Evolutionary conservation across 2,888 invertebrate genomes (phyloP), one percentile per base, ranked within the genome.

Genomic region (Agriopis marginaria): DNA sequence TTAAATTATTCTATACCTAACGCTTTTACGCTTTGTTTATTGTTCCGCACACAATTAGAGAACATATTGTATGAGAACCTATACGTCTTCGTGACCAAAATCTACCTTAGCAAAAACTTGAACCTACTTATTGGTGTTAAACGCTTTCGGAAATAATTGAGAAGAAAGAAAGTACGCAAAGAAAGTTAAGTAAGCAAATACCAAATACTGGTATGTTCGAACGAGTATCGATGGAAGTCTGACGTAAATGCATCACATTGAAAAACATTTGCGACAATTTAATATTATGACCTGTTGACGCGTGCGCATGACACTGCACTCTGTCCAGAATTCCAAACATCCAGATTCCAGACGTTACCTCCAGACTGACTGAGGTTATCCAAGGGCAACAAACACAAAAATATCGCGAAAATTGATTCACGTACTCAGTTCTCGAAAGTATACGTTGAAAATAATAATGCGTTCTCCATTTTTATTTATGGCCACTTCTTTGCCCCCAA

Each of bases 11-110:
- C 32, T 32, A 32, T 66, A 68, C 71, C 68, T 64, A 71, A 73
- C 77, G 78, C 73, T 79, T 75, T 73, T 76, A 80, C 79, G 77
- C 76, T 77, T 70, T 67, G 78, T 71, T 73, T 70, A 72, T 79
- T 73, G 65, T 69, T 66, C 63, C 70, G 62, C 73, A 68, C 50
- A 63, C 70, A 54, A 59, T 53, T 74, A 66, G 17, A 67, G 56
- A 68, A 51, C 63, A 71, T 64, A n/a, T n/a, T n/a, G 54, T 73
- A 40, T 62, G 54, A 17, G 59, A 70, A 66, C 66, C 59, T 59
- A 72, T 72, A 75, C 61, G 62, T 68, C 63, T 47, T 40, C 12
- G 23, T 14, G 6, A 51, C 40, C 32, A 63, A 51, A 51, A 47
- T 17, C 7, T 11, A 32, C 12, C 9, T 14, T 7, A 42, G n/a